Evolutionary conservation across 2,888 invertebrate species (phyloP), one percentile per base, ranked within the genome.

Genomic region (Macrosiphum euphorbiae): DNA sequence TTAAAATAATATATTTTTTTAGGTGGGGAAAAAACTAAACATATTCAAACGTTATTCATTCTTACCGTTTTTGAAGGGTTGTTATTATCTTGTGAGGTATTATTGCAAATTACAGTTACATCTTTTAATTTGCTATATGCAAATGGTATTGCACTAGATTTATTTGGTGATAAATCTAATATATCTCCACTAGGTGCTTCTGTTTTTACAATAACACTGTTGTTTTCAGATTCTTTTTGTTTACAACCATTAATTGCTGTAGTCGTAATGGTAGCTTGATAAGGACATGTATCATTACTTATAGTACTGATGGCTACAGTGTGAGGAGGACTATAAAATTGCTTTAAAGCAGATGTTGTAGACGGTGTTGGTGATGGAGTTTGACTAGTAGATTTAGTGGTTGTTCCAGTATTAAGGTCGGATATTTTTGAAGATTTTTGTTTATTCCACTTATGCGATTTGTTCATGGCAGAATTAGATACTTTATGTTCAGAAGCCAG

Each of bases 401-500:
- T 61, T 61, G 94, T 84, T 61, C 41, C 52, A n/a, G 67, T 44
- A 24, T 41, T 94, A n/a, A 90, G 13, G 7, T 67, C 44, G 3
- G 52, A 28, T 0, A 86, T 61, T 94, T 90, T 94, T 61, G 61
- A 84, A 61, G 35, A 24, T 90, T 94, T 94, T 52, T 86, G 94
- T 52, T 90, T 90, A 87, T 86, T 90, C 90, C 67, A 94, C n/a
- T 94, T 94, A 61, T 61, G 90, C 41, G 20, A 8, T 67, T 90
- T 94, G 28, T 90, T 94, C 94, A 94, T 94, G 4, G 90, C 90
- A 86, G 90, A 94, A 85, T 94, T 90, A 55, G 94, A 94, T 16
- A 94, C 94, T 94, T 94, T 94, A 86, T 94, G 94, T 94, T 94
- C 90, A 50, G 94, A 94, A 67, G 94, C 94, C 8, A 94, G 8